phyloP scores from a whole-genome alignment of 2,888 invertebrate genomes.

The Melinopterus prodromus region DNA sequence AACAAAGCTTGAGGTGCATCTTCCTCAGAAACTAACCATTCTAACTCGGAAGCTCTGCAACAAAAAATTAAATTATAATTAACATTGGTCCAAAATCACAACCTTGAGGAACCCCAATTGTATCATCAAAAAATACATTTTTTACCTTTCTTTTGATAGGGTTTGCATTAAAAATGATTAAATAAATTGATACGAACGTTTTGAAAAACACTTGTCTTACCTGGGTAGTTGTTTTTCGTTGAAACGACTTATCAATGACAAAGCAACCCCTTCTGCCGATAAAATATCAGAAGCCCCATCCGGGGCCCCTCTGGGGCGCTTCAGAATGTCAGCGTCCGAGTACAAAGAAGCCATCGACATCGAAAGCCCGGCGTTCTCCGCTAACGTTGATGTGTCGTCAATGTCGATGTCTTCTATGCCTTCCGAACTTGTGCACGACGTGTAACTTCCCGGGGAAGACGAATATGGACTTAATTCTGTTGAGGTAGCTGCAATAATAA shows the following conservation, averaged over 20 bases:
- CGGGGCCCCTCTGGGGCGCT: conserved; percentile 57
- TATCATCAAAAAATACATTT: too few species aligned
- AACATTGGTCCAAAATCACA: not conserved
- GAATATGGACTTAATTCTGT: conserved; percentile 66
- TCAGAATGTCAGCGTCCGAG: conserved; percentile 65
- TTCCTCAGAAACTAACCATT: conserved; percentile 81
- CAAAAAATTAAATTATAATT: conserved; percentile 32
- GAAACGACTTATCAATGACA: conserved; percentile 78
- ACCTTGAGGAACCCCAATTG: too few species aligned
- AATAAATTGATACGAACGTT: too few species aligned
- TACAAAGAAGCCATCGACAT: conserved; percentile 72
- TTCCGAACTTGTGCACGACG: conserved; percentile 63
- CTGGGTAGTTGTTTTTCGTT: conserved; percentile 77
- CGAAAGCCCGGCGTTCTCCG: conserved; percentile 63
- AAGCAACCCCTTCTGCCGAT: conserved; percentile 82
- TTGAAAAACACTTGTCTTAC: conserved; percentile 46
- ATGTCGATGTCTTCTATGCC: conserved; percentile 64
- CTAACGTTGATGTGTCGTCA: conserved; percentile 61
- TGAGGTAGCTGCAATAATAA: conserved; percentile 56
- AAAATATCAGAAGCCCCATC: conserved; percentile 64
- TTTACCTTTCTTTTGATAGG: not conserved
- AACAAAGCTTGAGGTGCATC: conserved; percentile 81
- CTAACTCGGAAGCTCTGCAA: conserved; percentile 74
- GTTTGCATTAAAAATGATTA: not conserved
- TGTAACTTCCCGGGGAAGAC: conserved; percentile 60